Evolutionary conservation across 2,797 vertebrate species (phyloP).

Genomic region (Molossus molossus): DNA sequence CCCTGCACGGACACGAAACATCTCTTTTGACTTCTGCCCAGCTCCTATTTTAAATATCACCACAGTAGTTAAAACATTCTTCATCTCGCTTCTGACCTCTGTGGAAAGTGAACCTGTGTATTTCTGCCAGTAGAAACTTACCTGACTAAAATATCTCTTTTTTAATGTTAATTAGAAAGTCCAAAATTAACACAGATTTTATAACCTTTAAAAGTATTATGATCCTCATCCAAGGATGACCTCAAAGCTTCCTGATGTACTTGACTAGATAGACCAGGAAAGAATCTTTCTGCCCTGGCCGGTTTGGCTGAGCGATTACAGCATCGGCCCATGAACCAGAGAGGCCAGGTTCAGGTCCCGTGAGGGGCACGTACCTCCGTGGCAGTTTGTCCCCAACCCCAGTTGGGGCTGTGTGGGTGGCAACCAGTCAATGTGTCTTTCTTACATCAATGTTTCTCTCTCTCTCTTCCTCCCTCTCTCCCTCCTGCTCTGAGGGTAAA

Average conservation of each 20-base stretch:
- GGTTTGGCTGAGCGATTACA: too few relatives aligned
- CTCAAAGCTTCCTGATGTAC: neutral
- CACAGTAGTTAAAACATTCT: neutral
- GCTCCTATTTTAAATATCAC: slow-evolving; percentile 45
- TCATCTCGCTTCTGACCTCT: slow-evolving; percentile 28
- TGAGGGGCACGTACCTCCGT: too few relatives aligned
- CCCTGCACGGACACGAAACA: neutral
- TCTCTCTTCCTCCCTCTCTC: too few relatives aligned
- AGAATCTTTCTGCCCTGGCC: neutral
- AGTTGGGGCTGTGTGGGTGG: too few relatives aligned
- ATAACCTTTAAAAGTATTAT: slow-evolving; percentile 57
- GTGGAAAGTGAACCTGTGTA: slow-evolving; percentile 19
- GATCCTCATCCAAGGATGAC: neutral
- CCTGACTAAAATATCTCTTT: neutral
- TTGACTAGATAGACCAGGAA: neutral
- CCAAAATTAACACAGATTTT: slow-evolving; percentile 31
- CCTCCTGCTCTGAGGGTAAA: too few relatives aligned
- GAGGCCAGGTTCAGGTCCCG: too few relatives aligned
- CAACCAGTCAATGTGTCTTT: too few relatives aligned
- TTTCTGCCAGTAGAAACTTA: neutral
- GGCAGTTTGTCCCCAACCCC: too few relatives aligned
- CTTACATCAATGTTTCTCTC: too few relatives aligned
- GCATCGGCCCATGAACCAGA: too few relatives aligned
- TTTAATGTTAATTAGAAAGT: neutral
- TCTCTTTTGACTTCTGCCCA: neutral